Conservation (phyloP, 2,113 vertebrate genomes). For the Ochotona princeps region DNA sequence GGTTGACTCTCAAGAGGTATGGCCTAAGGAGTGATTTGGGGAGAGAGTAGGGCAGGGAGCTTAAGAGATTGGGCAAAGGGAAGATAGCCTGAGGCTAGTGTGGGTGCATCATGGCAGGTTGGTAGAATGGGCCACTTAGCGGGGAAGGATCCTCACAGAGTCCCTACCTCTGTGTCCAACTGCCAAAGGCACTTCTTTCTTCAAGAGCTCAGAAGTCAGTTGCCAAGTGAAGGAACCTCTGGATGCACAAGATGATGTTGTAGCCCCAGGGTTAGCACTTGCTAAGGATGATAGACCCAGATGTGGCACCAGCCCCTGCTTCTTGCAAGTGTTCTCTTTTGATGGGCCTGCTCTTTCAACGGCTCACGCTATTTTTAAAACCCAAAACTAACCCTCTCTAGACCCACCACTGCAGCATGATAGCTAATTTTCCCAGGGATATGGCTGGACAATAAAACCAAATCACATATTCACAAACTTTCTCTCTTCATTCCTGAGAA, state of each 20-base stretch:
- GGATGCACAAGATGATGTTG: no score
- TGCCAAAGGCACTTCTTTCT: neutral
- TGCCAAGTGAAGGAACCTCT: neutral
- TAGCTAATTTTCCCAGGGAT: neutral
- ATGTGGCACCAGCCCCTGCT: accelerated
- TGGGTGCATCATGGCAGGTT: no score
- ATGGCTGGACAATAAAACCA: neutral
- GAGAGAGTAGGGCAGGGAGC: no score
- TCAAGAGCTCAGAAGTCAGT: neutral
- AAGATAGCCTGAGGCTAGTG: neutral
- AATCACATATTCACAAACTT: neutral
- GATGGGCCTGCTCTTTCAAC: neutral
- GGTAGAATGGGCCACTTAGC: no score
- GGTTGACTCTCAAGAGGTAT: no score
- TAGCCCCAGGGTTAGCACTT: neutral
- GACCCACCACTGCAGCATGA: neutral
- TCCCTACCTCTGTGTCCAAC: neutral
- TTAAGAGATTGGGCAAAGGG: no score
- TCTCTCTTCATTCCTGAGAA: neutral
- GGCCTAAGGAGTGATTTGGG: neutral
- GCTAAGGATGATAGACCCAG: neutral
- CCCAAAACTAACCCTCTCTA: neutral
- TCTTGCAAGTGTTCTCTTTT: neutral
- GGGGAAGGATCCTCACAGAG: neutral
- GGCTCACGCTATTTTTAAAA: neutral